Base-by-base conservation (phyloP, 2,797 vertebrate genomes). In the Malurus leucopterus region DNA sequence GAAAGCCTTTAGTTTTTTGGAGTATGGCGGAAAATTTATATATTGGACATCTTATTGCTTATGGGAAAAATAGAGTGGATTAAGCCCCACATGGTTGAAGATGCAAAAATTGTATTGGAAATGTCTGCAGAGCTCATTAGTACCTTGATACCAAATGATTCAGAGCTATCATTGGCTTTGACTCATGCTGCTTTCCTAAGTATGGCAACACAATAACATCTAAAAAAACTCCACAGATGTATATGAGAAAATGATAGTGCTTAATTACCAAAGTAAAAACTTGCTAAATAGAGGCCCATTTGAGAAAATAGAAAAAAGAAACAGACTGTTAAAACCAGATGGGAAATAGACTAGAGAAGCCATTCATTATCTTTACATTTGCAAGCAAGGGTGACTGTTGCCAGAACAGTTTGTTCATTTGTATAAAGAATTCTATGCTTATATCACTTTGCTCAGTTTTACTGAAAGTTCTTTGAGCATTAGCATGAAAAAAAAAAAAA, bases 61-160 rank as follows among this genome's bases (percentile, higher is more conserved):
- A 91, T 63, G 93, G 88, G 93, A 72, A 94, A 97, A 96, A 92
- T 83, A 93, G 77, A 91, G 79, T 88, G 95, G 94, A 96, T 96
- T 96, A 97, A 96, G 92, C 82, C 87, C 95, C 96, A 97, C 96
- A 95, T 96, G 95, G 93, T 47, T 93, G 86, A 95, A 93, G 83
- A 93, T 51, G 72, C 85, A 69, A 86, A 90, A 92, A 93, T 5
- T 81, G 75, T 88, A 96, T 95, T 67, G 92, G 85, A 96, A 94
- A 97, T 59, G 91, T 96, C 96, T 97, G 94, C 94, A 96, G 96
- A 97, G 91, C 88, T 97, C 96, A 95, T 97, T 96, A 96, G 61
- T 96, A 95, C 96, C 95, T 94, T 53, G 62, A 95, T 94, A 97
- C 62, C 89, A 95, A 96, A 96, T 93, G 93, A 97, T 94, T 96